Percentiles rank a stretch among this genome's conserved stretches.
These are phyloP conservation scores for Haemorhous mexicanus DNA, from an alignment of 2,113 vertebrate genomes.

Conservation along the genomic window DNA sequence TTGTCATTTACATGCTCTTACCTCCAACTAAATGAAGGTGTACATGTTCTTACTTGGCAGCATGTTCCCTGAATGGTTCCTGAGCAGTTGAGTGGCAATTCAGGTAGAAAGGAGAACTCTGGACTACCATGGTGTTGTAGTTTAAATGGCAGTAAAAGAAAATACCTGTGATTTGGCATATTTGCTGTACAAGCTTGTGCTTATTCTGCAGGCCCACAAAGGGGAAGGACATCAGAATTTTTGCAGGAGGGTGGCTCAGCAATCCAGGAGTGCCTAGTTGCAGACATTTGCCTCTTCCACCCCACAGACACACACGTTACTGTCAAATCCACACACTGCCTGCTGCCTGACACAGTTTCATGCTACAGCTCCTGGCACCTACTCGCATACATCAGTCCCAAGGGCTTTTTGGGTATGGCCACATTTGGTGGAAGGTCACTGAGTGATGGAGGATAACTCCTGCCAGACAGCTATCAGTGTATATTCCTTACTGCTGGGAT, in stretches of 20 bases:
- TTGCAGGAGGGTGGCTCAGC: not conserved
- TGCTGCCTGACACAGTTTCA: not conserved
- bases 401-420: not conserved
- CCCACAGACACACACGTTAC: accelerated
- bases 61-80: not conserved
- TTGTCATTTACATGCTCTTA: not conserved
- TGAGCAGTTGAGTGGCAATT: not conserved
- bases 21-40: not conserved
- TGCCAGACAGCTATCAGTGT: not conserved
- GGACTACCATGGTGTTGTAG: not conserved
- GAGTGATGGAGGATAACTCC: not conserved
- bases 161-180: not conserved
- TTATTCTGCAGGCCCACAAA: not conserved
- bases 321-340: accelerated
- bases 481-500: not conserved
- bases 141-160: not conserved
- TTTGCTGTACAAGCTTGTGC: not conserved
- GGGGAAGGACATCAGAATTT: not conserved
- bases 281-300: not conserved
- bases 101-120: not conserved
- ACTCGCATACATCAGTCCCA: not conserved
- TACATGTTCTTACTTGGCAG: not conserved
- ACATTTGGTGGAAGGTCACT: not conserved
- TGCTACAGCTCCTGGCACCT: not conserved
- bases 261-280: not conserved